Conservation (phyloP, 1,140 invertebrate genomes). For the Cataglyphis hispanica region DNA sequence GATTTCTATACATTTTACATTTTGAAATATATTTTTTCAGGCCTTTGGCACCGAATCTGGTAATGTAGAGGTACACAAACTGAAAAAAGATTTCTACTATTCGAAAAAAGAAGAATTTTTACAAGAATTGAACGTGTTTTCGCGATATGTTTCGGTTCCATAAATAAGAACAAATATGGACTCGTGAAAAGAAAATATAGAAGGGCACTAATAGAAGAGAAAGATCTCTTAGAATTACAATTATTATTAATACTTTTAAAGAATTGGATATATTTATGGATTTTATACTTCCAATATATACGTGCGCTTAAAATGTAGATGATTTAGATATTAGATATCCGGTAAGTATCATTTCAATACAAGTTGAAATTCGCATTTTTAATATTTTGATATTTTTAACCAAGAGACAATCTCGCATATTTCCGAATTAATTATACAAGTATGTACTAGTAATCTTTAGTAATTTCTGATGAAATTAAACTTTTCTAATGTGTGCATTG, state of each 20-base stretch:
- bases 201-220: not conserved
- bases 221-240: constrained; percentile 13
- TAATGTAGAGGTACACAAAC: constrained; percentile 84
- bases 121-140: constrained; percentile 83
- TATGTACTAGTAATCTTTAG: not conserved
- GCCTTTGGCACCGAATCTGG: constrained; percentile 83
- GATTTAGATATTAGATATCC: not conserved
- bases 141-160: constrained; percentile 82
- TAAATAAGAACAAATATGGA: constrained; percentile 53
- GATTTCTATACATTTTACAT: constrained; percentile 15
- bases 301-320: not conserved
- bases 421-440: constrained; percentile 13
- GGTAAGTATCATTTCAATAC: constrained; percentile 1
- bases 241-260: constrained; percentile 7
- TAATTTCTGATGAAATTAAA: constrained; percentile 14
- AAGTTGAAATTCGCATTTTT: constrained; percentile 10
- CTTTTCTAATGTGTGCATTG: constrained; percentile 8
- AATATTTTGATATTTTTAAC: constrained; percentile 36
- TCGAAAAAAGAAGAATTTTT: constrained; percentile 83
- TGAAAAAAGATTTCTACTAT: constrained; percentile 85
- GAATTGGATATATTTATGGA: constrained; percentile 22
- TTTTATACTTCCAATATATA: constrained; percentile 62
- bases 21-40: constrained; percentile 74
- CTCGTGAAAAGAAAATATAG: constrained; percentile 15
- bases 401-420: constrained; percentile 31